Evolutionary conservation across 2,888 invertebrate genomes (phyloP), one percentile per base, ranked within the genome.

Genomic region (Heliconius ismenius): DNA sequence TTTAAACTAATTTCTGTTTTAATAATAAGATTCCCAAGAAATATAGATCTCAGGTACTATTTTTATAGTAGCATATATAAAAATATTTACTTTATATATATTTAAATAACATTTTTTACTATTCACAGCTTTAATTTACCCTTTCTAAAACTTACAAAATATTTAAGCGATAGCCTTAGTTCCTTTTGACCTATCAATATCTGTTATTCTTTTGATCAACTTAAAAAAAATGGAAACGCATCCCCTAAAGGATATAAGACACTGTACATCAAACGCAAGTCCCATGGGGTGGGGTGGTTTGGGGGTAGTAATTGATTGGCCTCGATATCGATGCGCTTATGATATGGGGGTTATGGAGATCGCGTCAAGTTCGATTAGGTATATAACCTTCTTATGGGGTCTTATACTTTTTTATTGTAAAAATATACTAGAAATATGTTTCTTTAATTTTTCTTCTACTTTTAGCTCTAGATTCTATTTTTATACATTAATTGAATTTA

Each of bases 241-340:
- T 74, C 76, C 74, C 32, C 58, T 76, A 70, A 73, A 77, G 74
- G 78, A 78, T 76, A 70, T 74, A 77, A 79, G 74, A 74, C 75
- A 75, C 49, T 74, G 62, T 68, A 76, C 78, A 81, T 81, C 81
- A 80, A 81, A 80, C 75, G 76, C 58, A 62, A 73, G 60, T 79
- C 81, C 81, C 80, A 78, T 76, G 79, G 39, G 79, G 81, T 73
- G 77, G 80, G 79, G 67, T 72, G 74, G 80, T 78, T 62, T 73
- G 72, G 72, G 65, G 65, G 81, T 67, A 68, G 81, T 88, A 89
- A 89, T 89, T 89, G 89, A 89, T 90, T 88, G 86, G 83, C 83
- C 79, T 72, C 78, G 83, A 87, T 88, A 88, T 88, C 86, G 88
- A 89, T 88, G 84, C 82, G 82, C 80, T 82, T 80, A 80, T 74